These are phyloP conservation scores for Platyrinchus mystaceus DNA, from an alignment of 2,797 vertebrate species.

Conservation along the genomic window DNA sequence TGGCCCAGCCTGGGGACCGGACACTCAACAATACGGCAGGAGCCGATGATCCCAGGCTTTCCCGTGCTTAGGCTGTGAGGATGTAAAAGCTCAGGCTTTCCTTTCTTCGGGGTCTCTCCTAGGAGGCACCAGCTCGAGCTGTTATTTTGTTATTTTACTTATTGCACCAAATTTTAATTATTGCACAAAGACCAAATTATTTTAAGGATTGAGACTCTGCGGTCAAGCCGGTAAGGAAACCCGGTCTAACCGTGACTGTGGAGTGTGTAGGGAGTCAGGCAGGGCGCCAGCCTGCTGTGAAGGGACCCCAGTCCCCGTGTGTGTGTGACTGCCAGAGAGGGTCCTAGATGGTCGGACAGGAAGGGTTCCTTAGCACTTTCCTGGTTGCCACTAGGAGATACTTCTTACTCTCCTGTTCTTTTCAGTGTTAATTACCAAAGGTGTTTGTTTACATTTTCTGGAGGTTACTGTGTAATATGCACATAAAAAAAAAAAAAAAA, in stretches of 20 bases:
- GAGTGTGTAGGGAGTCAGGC: background rate
- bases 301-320: background rate
- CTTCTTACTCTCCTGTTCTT: background rate
- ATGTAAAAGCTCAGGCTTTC: background rate
- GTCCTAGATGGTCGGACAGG: no score
- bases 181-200: background rate
- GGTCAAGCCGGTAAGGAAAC: background rate
- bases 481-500: background rate
- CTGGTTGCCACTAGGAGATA: background rate
- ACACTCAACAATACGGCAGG: background rate
- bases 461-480: background rate
- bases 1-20: fast-evolving
- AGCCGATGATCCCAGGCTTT: background rate
- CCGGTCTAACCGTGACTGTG: no score
- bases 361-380: background rate
- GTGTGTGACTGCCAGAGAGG: background rate
- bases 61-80: background rate
- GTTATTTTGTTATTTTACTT: background rate
- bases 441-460: background rate
- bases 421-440: background rate
- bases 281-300: no score
- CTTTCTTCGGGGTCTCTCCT: fast-evolving
- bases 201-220: background rate
- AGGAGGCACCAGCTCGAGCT: fast-evolving
- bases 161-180: background rate